Evolutionary conservation across 2,797 vertebrate genomes (phyloP), one percentile per base, ranked within the genome.

Genomic region (Myripristis jacobus): DNA sequence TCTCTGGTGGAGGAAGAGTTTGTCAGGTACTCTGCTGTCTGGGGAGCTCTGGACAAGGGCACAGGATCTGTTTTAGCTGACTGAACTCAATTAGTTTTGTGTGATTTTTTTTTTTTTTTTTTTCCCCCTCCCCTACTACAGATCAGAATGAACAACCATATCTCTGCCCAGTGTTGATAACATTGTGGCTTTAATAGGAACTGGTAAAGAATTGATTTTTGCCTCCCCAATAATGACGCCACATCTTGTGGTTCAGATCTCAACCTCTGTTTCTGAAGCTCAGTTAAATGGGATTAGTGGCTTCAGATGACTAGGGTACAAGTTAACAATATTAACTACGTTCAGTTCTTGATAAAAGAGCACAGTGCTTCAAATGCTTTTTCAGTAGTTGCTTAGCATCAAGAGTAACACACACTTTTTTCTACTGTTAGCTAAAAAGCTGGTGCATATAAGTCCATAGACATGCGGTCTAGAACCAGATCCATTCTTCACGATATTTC

Each of bases 1-100:
- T 96, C 95, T 0, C 36, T 93, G 21, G 95, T 98, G 29, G 98
- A 99, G 76, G 97, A 98, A 85, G 96, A 98, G 48, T 98, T 99
- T 89, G 91, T 96, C 83, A 96, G 96, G 98, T 98, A 90, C 51
- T 58, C 0, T 31, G 11, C 6, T 66, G 43, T 29, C 36, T 19
- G 3, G 3, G 24, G 15, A 50, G 19, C 13, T 34, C 43, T 74
- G 27, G 19, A 18, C 4, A 15, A 29, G 15, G 44, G 43, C 6
- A 46, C 15, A 60, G 1, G 44, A 19, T 44, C 24, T 48, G 15
- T 0, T 16, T 52, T 18, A 4, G 24, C 16, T 63, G 13, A 51
- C 43, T 62, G 31, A 34, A 75, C 66, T 64, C 21, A 67, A 1
- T 73, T 73, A 43, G 50, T 13, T 51, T 2, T 43, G 10, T 41